Evolutionary conservation across 2,888 invertebrate genomes (phyloP).

Genomic region (Anoncus sp.): DNA sequence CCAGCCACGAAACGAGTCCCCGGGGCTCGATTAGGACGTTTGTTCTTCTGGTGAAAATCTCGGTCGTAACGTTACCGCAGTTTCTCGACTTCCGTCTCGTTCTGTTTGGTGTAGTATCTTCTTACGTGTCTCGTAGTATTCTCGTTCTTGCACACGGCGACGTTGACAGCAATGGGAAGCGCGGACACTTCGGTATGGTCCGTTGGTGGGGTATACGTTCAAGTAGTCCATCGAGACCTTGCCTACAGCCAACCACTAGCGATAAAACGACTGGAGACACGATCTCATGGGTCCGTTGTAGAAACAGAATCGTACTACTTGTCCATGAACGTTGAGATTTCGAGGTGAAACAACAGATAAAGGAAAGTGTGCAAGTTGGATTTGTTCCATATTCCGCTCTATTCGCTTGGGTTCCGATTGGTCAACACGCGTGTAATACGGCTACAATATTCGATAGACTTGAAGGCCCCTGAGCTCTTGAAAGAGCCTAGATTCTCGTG

Average conservation of each 20-base stretch:
- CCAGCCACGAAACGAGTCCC: constrained; percentile 74
- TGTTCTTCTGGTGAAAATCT: constrained; percentile 63
- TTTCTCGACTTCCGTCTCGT: constrained; percentile 50
- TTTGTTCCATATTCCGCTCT: too few relatives aligned
- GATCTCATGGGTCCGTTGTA: constrained; percentile 24
- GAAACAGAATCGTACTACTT: constrained; percentile 4
- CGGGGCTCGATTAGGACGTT: constrained; percentile 73
- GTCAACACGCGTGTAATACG: not conserved
- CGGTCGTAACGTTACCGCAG: constrained; percentile 54
- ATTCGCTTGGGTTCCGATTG: too few relatives aligned
- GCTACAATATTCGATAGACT: not conserved
- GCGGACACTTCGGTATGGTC: constrained; percentile 46
- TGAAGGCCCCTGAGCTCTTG: too few relatives aligned
- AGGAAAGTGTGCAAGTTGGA: constrained; percentile 18
- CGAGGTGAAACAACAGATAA: constrained; percentile 20
- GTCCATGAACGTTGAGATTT: constrained; percentile 1
- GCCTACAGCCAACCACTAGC: constrained; percentile 30
- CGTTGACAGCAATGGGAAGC: constrained; percentile 57
- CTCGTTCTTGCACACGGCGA: constrained; percentile 15
- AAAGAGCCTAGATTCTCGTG: too few relatives aligned
- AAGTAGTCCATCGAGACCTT: constrained; percentile 62
- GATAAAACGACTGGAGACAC: constrained; percentile 41
- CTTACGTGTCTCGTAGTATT: constrained; percentile 19
- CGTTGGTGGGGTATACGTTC: constrained; percentile 32
- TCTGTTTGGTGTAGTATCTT: constrained; percentile 27